phyloP scores from a whole-genome alignment of 1,140 invertebrate genomes.

The Drosophila kohkoa region DNA sequence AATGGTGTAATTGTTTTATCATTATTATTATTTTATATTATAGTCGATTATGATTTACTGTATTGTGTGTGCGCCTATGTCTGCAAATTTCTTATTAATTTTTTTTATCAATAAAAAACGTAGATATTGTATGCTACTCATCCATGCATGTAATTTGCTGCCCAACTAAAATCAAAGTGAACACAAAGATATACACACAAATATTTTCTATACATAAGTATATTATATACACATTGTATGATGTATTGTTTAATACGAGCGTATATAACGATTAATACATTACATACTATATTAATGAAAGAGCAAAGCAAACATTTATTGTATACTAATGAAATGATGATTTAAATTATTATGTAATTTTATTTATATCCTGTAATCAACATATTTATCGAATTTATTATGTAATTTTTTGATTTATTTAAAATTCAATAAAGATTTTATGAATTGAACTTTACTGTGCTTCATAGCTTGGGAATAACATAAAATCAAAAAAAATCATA shows the following conservation, averaged over 20 bases:
- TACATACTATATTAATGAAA: conserved; percentile 41
- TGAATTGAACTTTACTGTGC: conserved; percentile 37
- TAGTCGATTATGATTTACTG: conserved; percentile 31
- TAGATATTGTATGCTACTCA: conserved; percentile 17
- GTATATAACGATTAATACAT: conserved; percentile 30
- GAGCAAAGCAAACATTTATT: conserved; percentile 57
- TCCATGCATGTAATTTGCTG: conserved; percentile 66
- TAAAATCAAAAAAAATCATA: no score
- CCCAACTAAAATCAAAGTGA: conserved; percentile 69
- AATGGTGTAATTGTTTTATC: conserved; percentile 55
- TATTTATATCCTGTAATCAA: conserved; percentile 77
- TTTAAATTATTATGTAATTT: conserved; percentile 76
- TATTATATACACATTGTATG: conserved; percentile 26
- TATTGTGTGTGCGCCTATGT: conserved; percentile 37
- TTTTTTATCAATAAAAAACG: conserved; percentile 11
- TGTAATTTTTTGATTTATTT: conserved; percentile 79
- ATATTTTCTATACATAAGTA: conserved; percentile 70
- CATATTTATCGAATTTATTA: conserved; percentile 83
- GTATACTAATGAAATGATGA: conserved; percentile 67
- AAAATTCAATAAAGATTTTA: conserved; percentile 78
- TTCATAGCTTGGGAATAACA: no score
- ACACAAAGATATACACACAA: conserved; percentile 80
- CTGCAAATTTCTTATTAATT: conserved; percentile 41
- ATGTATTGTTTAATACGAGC: conserved; percentile 27
- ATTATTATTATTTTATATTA: conserved; percentile 47